Evolutionary conservation across 2,797 vertebrate species (phyloP).

Genomic region (Coregonus sp.): DNA sequence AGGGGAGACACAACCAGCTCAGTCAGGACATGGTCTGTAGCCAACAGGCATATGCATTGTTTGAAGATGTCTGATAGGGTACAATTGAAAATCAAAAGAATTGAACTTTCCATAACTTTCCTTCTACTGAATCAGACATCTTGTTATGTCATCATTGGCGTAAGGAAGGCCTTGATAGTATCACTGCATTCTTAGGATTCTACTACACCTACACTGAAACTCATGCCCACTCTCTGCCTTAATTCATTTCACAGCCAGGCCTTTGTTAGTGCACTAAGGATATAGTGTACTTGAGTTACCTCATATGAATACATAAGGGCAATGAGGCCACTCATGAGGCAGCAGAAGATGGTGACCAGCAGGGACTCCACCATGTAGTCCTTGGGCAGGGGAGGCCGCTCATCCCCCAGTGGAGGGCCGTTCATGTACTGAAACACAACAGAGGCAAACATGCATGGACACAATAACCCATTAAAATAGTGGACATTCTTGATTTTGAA

Average conservation of each 20-base stretch:
- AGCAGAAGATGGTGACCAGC: constrained; percentile 83
- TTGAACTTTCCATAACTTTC: background rate
- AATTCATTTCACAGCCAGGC: background rate
- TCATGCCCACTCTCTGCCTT: background rate
- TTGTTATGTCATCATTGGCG: no score
- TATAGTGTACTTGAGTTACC: constrained; percentile 52
- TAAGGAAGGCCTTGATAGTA: background rate
- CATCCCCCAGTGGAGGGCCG: fast-evolving
- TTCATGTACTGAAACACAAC: constrained; percentile 57
- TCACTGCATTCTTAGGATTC: background rate
- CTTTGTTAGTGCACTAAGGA: no score
- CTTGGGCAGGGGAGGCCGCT: constrained; percentile 62
- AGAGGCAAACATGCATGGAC: background rate
- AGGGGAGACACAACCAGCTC: constrained; percentile 5
- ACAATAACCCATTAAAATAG: background rate
- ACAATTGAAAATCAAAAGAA: no score
- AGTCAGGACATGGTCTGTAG: background rate
- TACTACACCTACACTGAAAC: constrained; percentile 1
- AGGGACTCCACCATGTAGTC: constrained; percentile 81
- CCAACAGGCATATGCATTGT: no score
- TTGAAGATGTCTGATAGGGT: no score
- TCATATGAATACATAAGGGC: constrained; percentile 78
- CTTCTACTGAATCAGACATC: background rate
- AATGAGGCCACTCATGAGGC: constrained; percentile 72
- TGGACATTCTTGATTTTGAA: background rate